Evolutionary conservation across 2,888 invertebrate species (phyloP), one percentile per base, ranked within the genome.

Genomic region (Tigriopus californicus): DNA sequence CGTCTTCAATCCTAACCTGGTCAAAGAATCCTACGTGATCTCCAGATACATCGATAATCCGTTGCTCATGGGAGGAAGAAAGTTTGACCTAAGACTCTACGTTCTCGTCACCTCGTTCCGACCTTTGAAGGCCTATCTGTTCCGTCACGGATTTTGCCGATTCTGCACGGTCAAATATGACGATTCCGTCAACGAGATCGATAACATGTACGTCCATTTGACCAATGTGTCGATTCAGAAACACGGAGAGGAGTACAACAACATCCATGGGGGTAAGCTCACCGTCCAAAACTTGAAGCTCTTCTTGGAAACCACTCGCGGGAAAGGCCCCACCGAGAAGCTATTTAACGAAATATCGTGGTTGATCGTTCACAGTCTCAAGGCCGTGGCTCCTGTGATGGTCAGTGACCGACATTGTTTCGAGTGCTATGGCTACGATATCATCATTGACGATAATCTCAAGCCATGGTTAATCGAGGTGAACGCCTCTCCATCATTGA

Each of bases 181-280:
- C 69, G 85, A 84, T 1, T 87, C 83, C 70, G 83, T 84, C 46
- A 83, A 83, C 46, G 87, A 87, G 70, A 73, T 86, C 65, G 89
- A 90, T 71, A 91, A 86, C 70, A 86, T 88, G 81, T 94, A 89
- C 68, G 86, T 92, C 58, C 94, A 94, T 75, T 76, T 94, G 58
- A 94, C 94, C 12, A 95, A 95, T 70, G 94, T 94, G 4, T 92
- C 94, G 61, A 90, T 95, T n/a, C 95, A 97, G 72, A 94, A 92
- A 71, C 90, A 91, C 69, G 92, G 92, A 64, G 86, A 85, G 40
- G 92, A 92, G 69, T 95, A 94, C 70, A 95, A 95, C 71, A 82
- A 80, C 63, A 77, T 89, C 56, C 92, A 94, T 68, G 94, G 94
- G 10, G 94, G 94, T 0, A 95, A 95, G 74, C 80, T 92, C 79